Evolutionary conservation across 1,140 invertebrate genomes (phyloP).

Genomic region (Cydia fagiglandana): DNA sequence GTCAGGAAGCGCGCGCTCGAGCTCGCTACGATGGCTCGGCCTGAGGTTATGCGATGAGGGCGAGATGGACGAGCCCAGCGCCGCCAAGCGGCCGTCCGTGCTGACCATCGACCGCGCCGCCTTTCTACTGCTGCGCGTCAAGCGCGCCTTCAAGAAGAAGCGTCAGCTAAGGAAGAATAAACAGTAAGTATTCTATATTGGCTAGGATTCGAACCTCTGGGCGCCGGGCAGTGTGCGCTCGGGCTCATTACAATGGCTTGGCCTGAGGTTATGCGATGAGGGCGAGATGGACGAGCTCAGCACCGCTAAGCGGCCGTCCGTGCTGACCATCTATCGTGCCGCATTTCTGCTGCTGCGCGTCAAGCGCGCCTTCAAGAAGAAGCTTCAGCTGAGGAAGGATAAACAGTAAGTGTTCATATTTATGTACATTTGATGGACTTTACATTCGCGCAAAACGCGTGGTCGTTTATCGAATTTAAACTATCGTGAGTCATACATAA

Average conservation of each 20-base stretch:
- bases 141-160: constrained; percentile 94
- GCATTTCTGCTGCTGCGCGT: constrained; percentile 67
- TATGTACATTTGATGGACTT: too few relatives aligned
- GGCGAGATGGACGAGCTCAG: neutral
- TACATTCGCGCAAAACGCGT: too few relatives aligned
- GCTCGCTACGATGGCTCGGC: constrained; percentile 70
- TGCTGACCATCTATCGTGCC: neutral
- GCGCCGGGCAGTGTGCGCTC: constrained; percentile 3
- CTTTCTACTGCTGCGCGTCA: constrained; percentile 76
- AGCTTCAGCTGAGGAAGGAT: constrained; percentile 90
- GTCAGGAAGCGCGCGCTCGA: neutral
- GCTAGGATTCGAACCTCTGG: neutral
- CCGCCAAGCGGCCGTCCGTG: constrained; percentile 5
- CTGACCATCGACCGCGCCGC: neutral
- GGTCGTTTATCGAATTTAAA: too few relatives aligned
- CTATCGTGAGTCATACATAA: too few relatives aligned
- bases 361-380: constrained; percentile 94
- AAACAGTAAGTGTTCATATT: constrained; percentile 82
- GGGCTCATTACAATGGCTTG: constrained; percentile 66
- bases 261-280: constrained; percentile 56
- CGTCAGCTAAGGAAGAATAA: constrained; percentile 91
- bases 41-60: constrained; percentile 50
- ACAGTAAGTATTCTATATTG: constrained; percentile 79
- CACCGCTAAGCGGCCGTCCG: neutral
- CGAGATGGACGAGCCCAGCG: neutral